Conservation (phyloP, 1,140 invertebrate species). For the Cephus cinctus region DNA sequence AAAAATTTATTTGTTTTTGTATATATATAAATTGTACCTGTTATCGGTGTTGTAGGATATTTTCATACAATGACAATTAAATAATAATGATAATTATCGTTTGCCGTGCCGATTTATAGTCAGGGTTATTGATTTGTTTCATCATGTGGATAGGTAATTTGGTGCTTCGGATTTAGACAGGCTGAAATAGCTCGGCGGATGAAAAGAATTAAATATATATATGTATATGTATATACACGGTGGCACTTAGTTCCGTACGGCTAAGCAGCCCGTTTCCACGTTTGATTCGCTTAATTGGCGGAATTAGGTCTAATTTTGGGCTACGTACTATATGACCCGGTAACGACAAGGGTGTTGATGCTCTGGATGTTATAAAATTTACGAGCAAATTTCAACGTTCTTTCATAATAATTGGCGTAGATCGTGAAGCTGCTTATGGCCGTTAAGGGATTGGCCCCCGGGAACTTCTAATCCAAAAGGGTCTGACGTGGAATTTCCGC, state of each 20-base stretch:
- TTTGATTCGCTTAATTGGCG: conserved; percentile 2
- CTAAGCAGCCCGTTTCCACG: not conserved
- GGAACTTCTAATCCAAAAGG: too few species aligned
- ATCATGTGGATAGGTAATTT: too few species aligned
- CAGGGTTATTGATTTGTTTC: too few species aligned
- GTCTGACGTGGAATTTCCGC: too few species aligned
- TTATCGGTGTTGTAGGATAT: too few species aligned
- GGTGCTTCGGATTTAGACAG: too few species aligned
- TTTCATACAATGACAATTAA: too few species aligned
- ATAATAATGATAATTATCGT: too few species aligned
- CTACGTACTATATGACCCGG: not conserved
- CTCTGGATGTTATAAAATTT: not conserved
- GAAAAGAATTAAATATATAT: too few species aligned
- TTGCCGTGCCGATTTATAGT: too few species aligned
- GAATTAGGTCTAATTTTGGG: conserved; percentile 8
- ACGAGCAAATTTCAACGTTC: not conserved
- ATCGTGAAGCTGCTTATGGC: not conserved
- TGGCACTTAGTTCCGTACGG: not conserved
- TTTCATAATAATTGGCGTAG: not conserved
- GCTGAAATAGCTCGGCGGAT: not conserved
- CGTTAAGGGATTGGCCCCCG: not conserved
- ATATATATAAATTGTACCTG: too few species aligned
- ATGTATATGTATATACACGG: not conserved
- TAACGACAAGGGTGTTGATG: not conserved
- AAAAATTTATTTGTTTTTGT: too few species aligned